phyloP scores from a whole-genome alignment of 2,113 vertebrate species.

The Formicarius rufipectus region DNA sequence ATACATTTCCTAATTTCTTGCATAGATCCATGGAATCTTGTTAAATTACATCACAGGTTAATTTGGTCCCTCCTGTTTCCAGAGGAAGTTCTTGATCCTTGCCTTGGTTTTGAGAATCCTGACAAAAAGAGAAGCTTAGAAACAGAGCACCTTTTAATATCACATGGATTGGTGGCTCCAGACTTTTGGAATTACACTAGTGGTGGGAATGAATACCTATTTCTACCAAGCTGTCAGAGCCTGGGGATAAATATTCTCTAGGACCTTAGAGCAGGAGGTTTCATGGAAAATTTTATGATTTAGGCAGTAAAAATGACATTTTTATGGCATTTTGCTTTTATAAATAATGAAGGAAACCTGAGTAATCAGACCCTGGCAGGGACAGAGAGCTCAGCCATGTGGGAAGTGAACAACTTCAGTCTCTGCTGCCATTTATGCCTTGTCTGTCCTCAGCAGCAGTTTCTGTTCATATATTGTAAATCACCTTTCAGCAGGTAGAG shows the following conservation, averaged over 20 bases:
- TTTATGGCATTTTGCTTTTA: neutral
- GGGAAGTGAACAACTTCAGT: neutral
- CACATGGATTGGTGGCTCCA: neutral
- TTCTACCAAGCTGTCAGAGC: neutral
- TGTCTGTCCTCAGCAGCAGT: neutral
- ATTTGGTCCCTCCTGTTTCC: neutral
- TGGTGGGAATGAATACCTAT: neutral
- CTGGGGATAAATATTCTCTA: neutral
- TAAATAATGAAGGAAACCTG: slow-evolving; percentile 2
- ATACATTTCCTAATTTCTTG: neutral
- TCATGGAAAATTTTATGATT: neutral
- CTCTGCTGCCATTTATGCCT: neutral
- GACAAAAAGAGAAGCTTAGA: neutral
- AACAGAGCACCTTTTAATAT: neutral
- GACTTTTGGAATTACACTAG: neutral
- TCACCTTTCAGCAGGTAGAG: neutral
- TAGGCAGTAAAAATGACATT: neutral
- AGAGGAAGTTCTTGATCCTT: neutral
- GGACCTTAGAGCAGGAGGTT: neutral
- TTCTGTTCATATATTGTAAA: neutral
- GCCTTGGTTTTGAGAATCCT: neutral
- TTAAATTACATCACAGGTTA: neutral
- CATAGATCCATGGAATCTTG: neutral
- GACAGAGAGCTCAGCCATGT: neutral
- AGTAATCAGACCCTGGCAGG: neutral